These are phyloP conservation scores for Trachelus iudaicus DNA, from an alignment of 2,888 invertebrate genomes.

Conservation along the genomic window DNA sequence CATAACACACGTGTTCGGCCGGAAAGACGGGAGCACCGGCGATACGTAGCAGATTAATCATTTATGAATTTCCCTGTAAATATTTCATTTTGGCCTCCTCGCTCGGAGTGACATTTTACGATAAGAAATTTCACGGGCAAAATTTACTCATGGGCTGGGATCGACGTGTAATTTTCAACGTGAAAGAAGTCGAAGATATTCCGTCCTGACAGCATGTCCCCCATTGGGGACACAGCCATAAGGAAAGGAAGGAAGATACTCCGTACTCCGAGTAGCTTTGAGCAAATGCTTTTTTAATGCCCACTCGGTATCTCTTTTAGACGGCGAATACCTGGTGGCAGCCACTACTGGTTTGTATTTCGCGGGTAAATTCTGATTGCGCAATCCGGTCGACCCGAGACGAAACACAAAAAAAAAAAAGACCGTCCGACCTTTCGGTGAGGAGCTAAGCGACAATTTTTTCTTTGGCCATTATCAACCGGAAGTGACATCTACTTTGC, in stretches of 20 bases:
- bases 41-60: too few relatives aligned
- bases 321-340: not conserved
- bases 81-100: not conserved
- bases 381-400: not conserved
- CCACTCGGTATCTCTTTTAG: too few relatives aligned
- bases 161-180: too few relatives aligned
- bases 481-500: not conserved
- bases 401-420: too few relatives aligned
- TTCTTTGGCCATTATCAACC: not conserved
- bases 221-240: too few relatives aligned
- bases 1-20: not conserved
- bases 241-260: too few relatives aligned
- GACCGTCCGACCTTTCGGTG: not conserved
- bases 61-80: not conserved
- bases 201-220: too few relatives aligned
- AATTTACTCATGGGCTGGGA: too few relatives aligned
- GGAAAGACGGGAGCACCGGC: not conserved
- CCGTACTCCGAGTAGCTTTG: not conserved
- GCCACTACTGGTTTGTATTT: not conserved
- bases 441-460: not conserved
- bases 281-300: not conserved
- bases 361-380: not conserved
- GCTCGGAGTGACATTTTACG: too few relatives aligned
- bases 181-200: too few relatives aligned
- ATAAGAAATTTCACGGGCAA: too few relatives aligned